Evolutionary conservation across 2,888 invertebrate species (phyloP), one percentile per base, ranked within the genome.

Genomic region (Leucania comma): DNA sequence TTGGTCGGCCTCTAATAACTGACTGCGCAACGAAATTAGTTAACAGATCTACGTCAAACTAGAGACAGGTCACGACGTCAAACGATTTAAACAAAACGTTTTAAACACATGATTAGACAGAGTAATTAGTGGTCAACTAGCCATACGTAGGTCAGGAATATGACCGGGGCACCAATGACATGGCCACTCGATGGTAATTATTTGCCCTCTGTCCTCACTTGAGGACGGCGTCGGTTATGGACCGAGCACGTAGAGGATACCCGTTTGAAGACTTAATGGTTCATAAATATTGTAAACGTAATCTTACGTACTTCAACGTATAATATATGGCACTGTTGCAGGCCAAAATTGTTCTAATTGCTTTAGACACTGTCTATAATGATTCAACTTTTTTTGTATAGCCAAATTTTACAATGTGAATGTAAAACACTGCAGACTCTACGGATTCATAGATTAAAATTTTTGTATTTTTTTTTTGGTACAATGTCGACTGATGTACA

Each of bases 151-250:
- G 78, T 78, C 68, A 81, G 53, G 38, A 65, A n/a, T 66, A 35
- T 60, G 53, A 56, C 53, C 48, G 50, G 20, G 35, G 42, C 69
- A 75, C 69, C 76, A 83, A 83, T 80, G 86, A 80, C 81, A 83
- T 63, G 73, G 70, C 29, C 56, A 68, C 68, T 68, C 50, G 72
- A 35, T 35, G 48, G 48, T 32, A 74, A 79, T 72, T 3, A 48
- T 53, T 53, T 78, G 68, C 83, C 81, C 81, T 80, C 72, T 81
- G 72, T 84, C 87, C 86, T 86, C 81, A 77, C 61, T 69, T 65
- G 75, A 78, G 85, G 84, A 81, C 81, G 78, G 8, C 68, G 60
- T 75, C 65, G 59, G 64, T 71, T 81, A 83, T 65, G 66, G 78
- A 71, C 64, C 58, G 77, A 79, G 69, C 80, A 83, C 78, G 68